Base-by-base conservation (phyloP, 37 sponge, comb jelly and placozoan genomes). In the Theonella swinhoei region DNA sequence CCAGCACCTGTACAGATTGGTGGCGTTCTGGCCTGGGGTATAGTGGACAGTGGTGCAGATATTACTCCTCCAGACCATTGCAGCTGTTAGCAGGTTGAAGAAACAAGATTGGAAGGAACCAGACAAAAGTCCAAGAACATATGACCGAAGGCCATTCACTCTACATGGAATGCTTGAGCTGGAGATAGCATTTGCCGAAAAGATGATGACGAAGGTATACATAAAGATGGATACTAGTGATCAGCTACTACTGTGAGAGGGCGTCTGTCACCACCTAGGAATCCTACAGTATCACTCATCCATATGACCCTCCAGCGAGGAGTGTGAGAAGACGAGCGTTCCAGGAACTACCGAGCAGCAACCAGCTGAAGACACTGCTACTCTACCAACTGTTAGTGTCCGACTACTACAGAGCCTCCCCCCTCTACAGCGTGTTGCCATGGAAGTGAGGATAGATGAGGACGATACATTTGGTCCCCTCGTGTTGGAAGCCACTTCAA, bases 241-340 rank as follows among this genome's bases (percentile, higher is more conserved):
- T 26, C 81, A 80, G 29, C 32, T 87, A 41, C 39, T 77, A 29
- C 58, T 87, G 8, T 87, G 74, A 4, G 87, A 87, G 61, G 87
- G 87, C 28, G 86, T 85, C 20, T 85, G 86, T 59, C 30, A 70
- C 4, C 86, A 85, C 60, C 54, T 85, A 42, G 87, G 74, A 7
- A 87, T 87, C 25, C n/a, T 87, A 1, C 25, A 20, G 0, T 87
- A 87, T 67, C 80, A 87, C 72, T 47, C 80, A 11, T 58, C 61
- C 0, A 81, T 80, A n/a, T n/a, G n/a, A n/a, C n/a, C n/a, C n/a
- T n/a, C n/a, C n/a, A n/a, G n/a, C n/a, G n/a, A n/a, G n/a, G n/a
- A n/a, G n/a, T n/a, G n/a, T n/a, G n/a, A n/a, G n/a, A n/a, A n/a
- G n/a, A n/a, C n/a, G n/a, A n/a, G n/a, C n/a, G n/a, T n/a, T n/a